Evolutionary conservation across 2,888 invertebrate genomes (phyloP), one percentile per base, ranked within the genome.

Genomic region (Ophion ellenae): DNA sequence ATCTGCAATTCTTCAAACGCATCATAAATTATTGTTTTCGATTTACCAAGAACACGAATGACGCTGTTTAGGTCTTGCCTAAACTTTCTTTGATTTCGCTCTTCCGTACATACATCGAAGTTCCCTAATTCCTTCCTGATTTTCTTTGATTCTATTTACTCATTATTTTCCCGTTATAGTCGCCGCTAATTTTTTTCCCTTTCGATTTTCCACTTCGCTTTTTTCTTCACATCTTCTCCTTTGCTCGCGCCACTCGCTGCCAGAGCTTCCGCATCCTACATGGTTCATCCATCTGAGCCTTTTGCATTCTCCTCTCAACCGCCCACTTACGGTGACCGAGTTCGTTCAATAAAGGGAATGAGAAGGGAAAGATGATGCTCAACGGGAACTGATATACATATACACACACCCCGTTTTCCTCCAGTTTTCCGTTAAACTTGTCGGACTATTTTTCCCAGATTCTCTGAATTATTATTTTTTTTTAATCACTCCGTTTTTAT

Each of bases 271-370:
- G 40, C 85, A 69, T 87, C 73, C 73, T 79, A 78, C 83, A 81
- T 70, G 83, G 64, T 85, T 85, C 76, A 69, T 85, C 85, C 85
- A 85, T 85, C 85, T 66, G 85, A 85, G 74, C 57, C 67, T 64
- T 76, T 81, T 71, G 80, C 70, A 81, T 86, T 81, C 81, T 67
- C 80, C 85, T 77, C 85, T 85, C 78, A 80, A 81, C 75, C 88
- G 85, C 81, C 86, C 86, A 88, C 87, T 87, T 79, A 84, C 87
- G 64, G 81, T 85, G 87, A 88, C 88, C 86, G 90, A 89, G 88
- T 88, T 89, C 87, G 89, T 89, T 88, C 88, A 84, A 90, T 88
- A 89, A 87, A 87, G 87, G 81, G 82, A 87, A 88, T 66, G 85
- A 86, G 86, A 81, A 79, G 82, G 66, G 78, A 80, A 70, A 75